phyloP scores from a whole-genome alignment of 2,888 invertebrate species.

The Athetis lepigone region DNA sequence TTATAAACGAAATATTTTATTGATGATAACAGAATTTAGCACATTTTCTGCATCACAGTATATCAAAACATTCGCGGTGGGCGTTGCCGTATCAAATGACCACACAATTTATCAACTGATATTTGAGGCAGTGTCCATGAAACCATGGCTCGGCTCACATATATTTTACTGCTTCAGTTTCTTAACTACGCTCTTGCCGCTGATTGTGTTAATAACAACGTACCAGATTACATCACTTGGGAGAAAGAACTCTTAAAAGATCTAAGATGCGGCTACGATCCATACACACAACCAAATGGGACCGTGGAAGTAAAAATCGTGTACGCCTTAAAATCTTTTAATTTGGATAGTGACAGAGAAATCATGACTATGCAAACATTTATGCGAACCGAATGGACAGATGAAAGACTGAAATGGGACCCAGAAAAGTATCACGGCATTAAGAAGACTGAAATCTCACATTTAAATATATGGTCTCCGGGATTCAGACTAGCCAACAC shows the following conservation, averaged over 20 bases:
- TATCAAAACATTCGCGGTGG: slow-evolving; percentile 16
- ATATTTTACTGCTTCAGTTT: slow-evolving; percentile 29
- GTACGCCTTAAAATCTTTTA: slow-evolving; percentile 65
- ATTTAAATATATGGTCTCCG: slow-evolving; percentile 64
- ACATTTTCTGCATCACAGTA: no score
- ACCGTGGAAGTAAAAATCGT: slow-evolving; percentile 45
- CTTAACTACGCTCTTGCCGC: slow-evolving; percentile 2
- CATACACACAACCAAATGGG: slow-evolving; percentile 13
- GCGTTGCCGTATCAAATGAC: slow-evolving; percentile 37
- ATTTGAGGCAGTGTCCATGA: slow-evolving; percentile 26
- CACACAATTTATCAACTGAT: background rate
- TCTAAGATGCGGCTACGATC: slow-evolving; percentile 17
- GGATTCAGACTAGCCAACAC: slow-evolving; percentile 57
- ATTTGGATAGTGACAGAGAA: slow-evolving; percentile 61
- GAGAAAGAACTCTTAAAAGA: slow-evolving; percentile 57
- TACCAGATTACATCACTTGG: slow-evolving; percentile 46
- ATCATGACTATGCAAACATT: slow-evolving; percentile 59
- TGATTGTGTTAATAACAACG: slow-evolving; percentile 27
- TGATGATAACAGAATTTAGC: no score
- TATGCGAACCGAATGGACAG: slow-evolving; percentile 59
- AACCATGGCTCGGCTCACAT: slow-evolving; percentile 42
- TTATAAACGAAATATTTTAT: no score
- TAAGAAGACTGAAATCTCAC: slow-evolving; percentile 9
- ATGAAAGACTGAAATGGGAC: slow-evolving; percentile 69
- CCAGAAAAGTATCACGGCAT: slow-evolving; percentile 64